Evolutionary conservation across 2,888 invertebrate genomes (phyloP).

Genomic region (Cryptocheilus praepositus): DNA sequence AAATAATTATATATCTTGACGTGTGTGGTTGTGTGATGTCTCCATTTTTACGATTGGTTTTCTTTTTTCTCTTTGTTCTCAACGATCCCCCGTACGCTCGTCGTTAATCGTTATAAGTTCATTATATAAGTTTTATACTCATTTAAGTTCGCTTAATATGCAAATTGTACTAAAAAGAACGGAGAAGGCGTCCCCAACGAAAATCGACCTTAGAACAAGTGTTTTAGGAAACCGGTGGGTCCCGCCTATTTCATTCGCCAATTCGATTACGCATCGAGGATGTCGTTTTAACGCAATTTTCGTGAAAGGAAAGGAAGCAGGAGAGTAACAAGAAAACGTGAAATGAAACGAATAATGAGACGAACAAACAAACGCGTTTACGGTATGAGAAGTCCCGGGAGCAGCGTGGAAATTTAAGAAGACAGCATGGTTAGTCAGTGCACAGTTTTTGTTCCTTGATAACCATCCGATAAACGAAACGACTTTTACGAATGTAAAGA

Average conservation of each 20-base stretch:
- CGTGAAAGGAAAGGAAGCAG: too few species aligned
- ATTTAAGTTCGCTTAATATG: slow-evolving; percentile 60
- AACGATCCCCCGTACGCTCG: slow-evolving; percentile 6
- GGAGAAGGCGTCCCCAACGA: slow-evolving; percentile 68
- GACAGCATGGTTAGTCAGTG: slow-evolving; percentile 37
- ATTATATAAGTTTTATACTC: slow-evolving; percentile 51
- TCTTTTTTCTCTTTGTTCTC: slow-evolving; percentile 2
- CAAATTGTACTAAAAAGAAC: slow-evolving; percentile 73
- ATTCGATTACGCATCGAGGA: too few species aligned
- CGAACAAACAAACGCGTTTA: not conserved
- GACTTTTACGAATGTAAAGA: too few species aligned
- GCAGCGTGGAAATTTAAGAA: slow-evolving; percentile 53
- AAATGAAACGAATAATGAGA: not conserved
- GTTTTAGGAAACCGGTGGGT: slow-evolving; percentile 95
- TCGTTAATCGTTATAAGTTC: slow-evolving; percentile 32
- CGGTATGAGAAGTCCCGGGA: slow-evolving; percentile 35
- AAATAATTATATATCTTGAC: slow-evolving; percentile 72
- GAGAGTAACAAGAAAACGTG: too few species aligned
- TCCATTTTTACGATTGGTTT: slow-evolving; percentile 7
- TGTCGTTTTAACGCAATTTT: not conserved
- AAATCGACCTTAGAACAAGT: slow-evolving; percentile 87
- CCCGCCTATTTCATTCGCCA: slow-evolving; percentile 80
- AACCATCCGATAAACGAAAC: too few species aligned
- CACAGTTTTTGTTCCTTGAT: too few species aligned
- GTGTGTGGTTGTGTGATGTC: slow-evolving; percentile 23